phyloP scores from a whole-genome alignment of 2,888 invertebrate species.

The Stenurella melanura region DNA sequence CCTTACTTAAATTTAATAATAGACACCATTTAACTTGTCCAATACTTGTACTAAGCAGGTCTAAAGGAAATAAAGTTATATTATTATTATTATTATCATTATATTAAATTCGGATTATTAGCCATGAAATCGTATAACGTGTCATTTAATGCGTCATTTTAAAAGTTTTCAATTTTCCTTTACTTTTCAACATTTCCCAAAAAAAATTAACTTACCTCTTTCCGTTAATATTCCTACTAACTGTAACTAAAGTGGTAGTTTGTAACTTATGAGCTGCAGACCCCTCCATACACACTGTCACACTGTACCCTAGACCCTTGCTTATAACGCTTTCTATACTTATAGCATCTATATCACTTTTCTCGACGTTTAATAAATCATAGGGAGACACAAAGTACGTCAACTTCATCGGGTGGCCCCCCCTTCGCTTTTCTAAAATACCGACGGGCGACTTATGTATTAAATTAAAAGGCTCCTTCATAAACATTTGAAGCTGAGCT shows the following conservation, averaged over 20 bases:
- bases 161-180: too few relatives aligned
- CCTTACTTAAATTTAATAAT: too few relatives aligned
- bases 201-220: slow-evolving; percentile 81
- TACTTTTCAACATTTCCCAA: too few relatives aligned
- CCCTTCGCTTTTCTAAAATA: slow-evolving; percentile 86
- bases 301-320: slow-evolving; percentile 87
- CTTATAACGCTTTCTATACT: slow-evolving; percentile 83
- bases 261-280: slow-evolving; percentile 90
- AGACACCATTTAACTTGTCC: too few relatives aligned
- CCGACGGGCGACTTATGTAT: slow-evolving; percentile 94
- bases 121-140: too few relatives aligned
- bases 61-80: too few relatives aligned
- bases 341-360: slow-evolving; percentile 83
- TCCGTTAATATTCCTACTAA: slow-evolving; percentile 81
- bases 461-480: slow-evolving; percentile 82
- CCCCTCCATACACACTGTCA: slow-evolving; percentile 92
- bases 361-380: slow-evolving; percentile 87
- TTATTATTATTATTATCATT: too few relatives aligned
- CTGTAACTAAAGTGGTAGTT: slow-evolving; percentile 81
- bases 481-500: slow-evolving; percentile 85
- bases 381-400: slow-evolving; percentile 97
- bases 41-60: too few relatives aligned
- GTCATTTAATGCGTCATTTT: too few relatives aligned
- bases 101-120: too few relatives aligned
- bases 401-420: slow-evolving; percentile 94